Base-by-base conservation (phyloP, 2,888 invertebrate genomes). In the Eristalis tenax region DNA sequence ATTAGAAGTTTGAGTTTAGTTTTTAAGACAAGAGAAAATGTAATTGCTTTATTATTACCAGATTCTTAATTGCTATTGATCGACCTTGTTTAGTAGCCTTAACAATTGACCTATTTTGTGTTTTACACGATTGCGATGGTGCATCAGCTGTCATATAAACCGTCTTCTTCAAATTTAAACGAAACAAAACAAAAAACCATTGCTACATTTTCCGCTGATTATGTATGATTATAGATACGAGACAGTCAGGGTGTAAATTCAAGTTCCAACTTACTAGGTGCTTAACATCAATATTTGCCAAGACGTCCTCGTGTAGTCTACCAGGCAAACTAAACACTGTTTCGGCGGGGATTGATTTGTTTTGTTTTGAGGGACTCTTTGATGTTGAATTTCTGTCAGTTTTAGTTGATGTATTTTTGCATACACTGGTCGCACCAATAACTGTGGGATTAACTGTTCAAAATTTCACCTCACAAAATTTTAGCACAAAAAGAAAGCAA, bases 281-380 rank as follows among this genome's bases (percentile, higher is more conserved):
- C 91, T 95, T 95, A 88, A 95, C 95, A 92, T 94, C 95, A 90
- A 95, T 95, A 91, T 95, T 95, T 90, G 95, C 94, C 91, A 94
- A 93, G 91, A 94, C 94, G 90, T 94, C 93, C 90, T 94, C 94
- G 90, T 93, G 18, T 4, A 65, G 66, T 11, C 61, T 80, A 5
- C 26, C 6, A 8, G 69, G 11, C 2, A 63, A 32, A 32, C 26
- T 26, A 3, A 74, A 35, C 2, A 50, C 15, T 13, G 57, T 50
- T 50, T 50, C 32, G n/a, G 23, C 32, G 8, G 23, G 5, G 40
- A 57, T n/a, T 15, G 78, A 11, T 64, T 38, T 8, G 32, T 32
- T 70, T 8, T 8, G n/a, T 38, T 38, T 63, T 2, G 38, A 56
- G 13, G 71, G 32, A 61, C 57, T 64, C 11, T 64, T 78, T 64